Conservation (phyloP, 2,797 vertebrate species). For the Siniperca scherzeri region DNA sequence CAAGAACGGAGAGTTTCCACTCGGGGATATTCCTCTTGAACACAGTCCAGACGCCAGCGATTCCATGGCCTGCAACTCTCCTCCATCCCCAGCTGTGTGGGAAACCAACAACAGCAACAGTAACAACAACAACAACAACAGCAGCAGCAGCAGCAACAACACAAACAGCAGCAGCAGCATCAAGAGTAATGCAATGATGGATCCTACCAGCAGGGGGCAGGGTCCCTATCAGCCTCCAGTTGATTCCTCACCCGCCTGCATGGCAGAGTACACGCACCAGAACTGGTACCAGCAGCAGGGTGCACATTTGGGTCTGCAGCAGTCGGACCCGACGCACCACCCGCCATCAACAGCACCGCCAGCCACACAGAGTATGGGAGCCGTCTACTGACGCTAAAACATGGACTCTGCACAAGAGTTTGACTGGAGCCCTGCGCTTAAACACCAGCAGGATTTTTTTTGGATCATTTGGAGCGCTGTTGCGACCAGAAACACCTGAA, state of each 20-base stretch:
- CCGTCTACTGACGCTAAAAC: slow-evolving; percentile 88
- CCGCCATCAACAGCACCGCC: slow-evolving; percentile 84
- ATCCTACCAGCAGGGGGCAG: slow-evolving; percentile 84
- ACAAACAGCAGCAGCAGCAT: slow-evolving; percentile 22
- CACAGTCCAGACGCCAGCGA: slow-evolving; percentile 95
- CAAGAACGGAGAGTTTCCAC: slow-evolving; percentile 92
- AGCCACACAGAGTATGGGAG: slow-evolving; percentile 84
- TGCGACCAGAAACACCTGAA: slow-evolving; percentile 31
- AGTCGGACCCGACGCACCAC: slow-evolving; percentile 85
- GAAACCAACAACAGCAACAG: slow-evolving; percentile 80
- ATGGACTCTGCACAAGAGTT: neutral
- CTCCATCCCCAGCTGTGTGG: slow-evolving; percentile 91
- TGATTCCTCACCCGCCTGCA: slow-evolving; percentile 86
- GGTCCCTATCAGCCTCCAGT: slow-evolving; percentile 84
- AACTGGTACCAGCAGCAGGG: slow-evolving; percentile 93
- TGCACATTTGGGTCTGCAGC: slow-evolving; percentile 84
- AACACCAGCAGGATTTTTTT: neutral
- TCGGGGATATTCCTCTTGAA: slow-evolving; percentile 87
- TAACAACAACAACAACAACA: slow-evolving; percentile 43
- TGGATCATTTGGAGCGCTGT: slow-evolving; percentile 2
- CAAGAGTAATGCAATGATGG: slow-evolving; percentile 77
- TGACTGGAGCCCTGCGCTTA: neutral
- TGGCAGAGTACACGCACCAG: slow-evolving; percentile 88
- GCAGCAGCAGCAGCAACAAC: slow-evolving; percentile 8
- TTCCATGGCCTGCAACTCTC: slow-evolving; percentile 95